A percentile compares a stretch with the other conserved stretches of the same genome.
Conservation (phyloP, 2,888 invertebrate genomes). For the Tanytarsus gracilentus region DNA sequence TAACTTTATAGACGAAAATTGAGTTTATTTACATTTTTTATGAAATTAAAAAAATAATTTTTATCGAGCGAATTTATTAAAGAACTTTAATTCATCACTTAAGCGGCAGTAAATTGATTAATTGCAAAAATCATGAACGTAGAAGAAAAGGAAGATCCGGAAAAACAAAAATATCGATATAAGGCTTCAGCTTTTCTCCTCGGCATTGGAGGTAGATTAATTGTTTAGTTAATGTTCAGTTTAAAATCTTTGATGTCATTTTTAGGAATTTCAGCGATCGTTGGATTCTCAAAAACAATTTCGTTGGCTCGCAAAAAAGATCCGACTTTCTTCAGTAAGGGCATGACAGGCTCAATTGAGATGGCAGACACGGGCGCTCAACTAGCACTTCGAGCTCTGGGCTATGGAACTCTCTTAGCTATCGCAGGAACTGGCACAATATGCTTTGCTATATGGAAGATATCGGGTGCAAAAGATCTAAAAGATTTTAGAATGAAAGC, state of each 20-base stretch:
- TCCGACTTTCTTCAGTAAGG: slow-evolving; percentile 68
- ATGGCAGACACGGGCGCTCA: slow-evolving; percentile 67
- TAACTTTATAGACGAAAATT: too few relatives aligned
- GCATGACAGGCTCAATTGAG: slow-evolving; percentile 52
- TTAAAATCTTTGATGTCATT: background rate
- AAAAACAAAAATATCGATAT: background rate
- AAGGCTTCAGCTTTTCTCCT: slow-evolving; percentile 9
- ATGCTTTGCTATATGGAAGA: slow-evolving; percentile 78
- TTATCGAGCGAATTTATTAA: too few relatives aligned
- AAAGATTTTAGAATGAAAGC: slow-evolving; percentile 74
- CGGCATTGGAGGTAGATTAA: slow-evolving; percentile 1
- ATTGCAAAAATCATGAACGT: background rate
- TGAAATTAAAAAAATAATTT: too few relatives aligned
- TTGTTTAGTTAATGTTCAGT: background rate
- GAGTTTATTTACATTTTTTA: too few relatives aligned
- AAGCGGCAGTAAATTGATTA: background rate
- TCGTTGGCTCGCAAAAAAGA: slow-evolving; percentile 70
- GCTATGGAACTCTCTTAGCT: slow-evolving; percentile 81
- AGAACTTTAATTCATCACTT: too few relatives aligned
- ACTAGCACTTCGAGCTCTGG: slow-evolving; percentile 60
- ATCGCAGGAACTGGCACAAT: slow-evolving; percentile 73
- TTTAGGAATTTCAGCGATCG: slow-evolving; percentile 61
- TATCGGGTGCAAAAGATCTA: slow-evolving; percentile 77
- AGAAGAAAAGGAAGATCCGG: background rate
- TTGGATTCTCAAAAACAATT: slow-evolving; percentile 73